These are phyloP conservation scores for Pantherophis alleghaniensis DNA, from an alignment of 2,797 vertebrate species.

Conservation along the genomic window DNA sequence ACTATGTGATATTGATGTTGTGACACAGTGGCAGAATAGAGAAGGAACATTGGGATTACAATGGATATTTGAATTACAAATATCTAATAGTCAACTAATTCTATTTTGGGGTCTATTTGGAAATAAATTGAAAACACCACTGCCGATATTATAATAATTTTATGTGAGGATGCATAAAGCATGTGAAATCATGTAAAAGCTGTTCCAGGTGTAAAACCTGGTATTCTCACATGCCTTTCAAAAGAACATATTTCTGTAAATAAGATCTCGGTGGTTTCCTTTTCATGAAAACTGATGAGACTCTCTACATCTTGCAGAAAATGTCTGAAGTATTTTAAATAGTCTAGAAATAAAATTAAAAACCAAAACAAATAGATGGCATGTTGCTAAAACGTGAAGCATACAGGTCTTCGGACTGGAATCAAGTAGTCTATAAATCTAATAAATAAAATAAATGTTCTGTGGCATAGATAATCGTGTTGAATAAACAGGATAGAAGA, in stretches of 20 bases:
- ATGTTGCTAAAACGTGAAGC: neutral
- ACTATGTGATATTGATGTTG: neutral
- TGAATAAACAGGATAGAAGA: neutral
- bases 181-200: neutral
- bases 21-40: neutral
- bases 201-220: neutral
- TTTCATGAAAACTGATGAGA: neutral
- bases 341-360: neutral
- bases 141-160: neutral
- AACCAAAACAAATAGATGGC: neutral
- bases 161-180: neutral
- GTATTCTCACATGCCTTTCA: neutral
- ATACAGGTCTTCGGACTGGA: neutral
- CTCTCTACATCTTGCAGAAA: neutral
- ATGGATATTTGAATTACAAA: neutral
- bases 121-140: neutral
- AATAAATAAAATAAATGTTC: neutral
- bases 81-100: neutral
- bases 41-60: neutral
- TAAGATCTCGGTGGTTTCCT: neutral
- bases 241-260: neutral
- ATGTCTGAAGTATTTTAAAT: neutral
- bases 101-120: neutral
- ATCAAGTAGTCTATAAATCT: neutral
- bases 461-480: neutral